A percentile compares a stretch with the other conserved stretches of the same genome.
These are phyloP conservation scores for Microtus pennsylvanicus DNA, from an alignment of 2,113 vertebrate genomes.

Conservation along the genomic window DNA sequence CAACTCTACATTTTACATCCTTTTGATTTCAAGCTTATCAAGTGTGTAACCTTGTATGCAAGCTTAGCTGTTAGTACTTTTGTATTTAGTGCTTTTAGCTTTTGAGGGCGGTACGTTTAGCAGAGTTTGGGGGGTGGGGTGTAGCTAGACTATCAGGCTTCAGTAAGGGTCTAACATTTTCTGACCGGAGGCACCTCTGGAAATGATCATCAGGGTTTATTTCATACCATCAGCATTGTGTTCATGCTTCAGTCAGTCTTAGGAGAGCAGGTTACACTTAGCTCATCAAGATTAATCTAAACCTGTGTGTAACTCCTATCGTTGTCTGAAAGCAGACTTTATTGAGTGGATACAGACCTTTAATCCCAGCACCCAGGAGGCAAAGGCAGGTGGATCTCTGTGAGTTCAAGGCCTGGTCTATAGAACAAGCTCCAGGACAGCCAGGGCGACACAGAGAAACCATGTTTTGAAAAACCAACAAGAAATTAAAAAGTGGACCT, in stretches of 20 bases:
- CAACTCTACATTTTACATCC: background rate
- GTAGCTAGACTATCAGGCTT: background rate
- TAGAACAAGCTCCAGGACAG: background rate
- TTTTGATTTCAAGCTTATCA: background rate
- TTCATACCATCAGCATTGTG: background rate
- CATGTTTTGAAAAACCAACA: background rate
- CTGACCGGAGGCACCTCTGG: background rate
- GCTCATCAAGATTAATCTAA: background rate
- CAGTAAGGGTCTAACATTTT: background rate
- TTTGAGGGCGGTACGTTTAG: background rate
- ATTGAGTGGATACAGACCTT: background rate
- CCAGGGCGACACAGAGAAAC: background rate
- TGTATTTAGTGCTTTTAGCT: background rate
- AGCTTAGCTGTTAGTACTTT: background rate
- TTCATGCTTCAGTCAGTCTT: background rate
- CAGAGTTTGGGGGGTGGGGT: background rate
- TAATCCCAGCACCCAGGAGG: background rate
- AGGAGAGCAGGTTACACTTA: no score
- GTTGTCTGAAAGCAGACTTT: background rate
- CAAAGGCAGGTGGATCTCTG: background rate
- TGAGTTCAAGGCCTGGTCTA: background rate
- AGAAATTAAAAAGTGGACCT: background rate
- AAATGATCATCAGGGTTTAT: background rate
- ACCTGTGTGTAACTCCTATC: fast-evolving
- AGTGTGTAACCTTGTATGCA: background rate